Evolutionary conservation across 2,888 invertebrate species (phyloP).

Genomic region (Alcis repandata): DNA sequence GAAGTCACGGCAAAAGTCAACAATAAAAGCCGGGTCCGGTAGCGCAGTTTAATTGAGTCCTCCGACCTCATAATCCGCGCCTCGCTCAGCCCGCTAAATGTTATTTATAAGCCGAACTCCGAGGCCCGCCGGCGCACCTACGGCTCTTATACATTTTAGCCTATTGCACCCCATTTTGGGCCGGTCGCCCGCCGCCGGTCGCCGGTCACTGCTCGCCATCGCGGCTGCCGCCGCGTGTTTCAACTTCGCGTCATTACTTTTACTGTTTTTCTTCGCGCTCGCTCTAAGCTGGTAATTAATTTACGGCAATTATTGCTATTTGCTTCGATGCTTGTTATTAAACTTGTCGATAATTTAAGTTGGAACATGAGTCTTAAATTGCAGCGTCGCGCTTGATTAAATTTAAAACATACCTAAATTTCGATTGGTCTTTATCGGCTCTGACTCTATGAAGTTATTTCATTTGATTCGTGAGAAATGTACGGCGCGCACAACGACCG

Average conservation of each 20-base stretch:
- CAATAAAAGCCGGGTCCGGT: slow-evolving; percentile 83
- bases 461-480: slow-evolving; percentile 74
- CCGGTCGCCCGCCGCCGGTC: slow-evolving; percentile 21
- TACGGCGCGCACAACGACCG: slow-evolving; percentile 66
- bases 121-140: slow-evolving; percentile 65
- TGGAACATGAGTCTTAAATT: slow-evolving; percentile 81
- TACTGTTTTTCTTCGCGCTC: slow-evolving; percentile 76
- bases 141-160: slow-evolving; percentile 71
- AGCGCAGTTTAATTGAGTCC: slow-evolving; percentile 85
- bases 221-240: too few species aligned
- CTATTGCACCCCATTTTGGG: slow-evolving; percentile 59
- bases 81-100: slow-evolving; percentile 80
- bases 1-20: slow-evolving; percentile 83
- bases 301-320: slow-evolving; percentile 78
- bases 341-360: slow-evolving; percentile 84
- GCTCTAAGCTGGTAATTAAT: slow-evolving; percentile 76
- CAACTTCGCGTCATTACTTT: slow-evolving; percentile 67
- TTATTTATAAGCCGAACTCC: slow-evolving; percentile 83
- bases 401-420: slow-evolving; percentile 66
- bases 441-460: slow-evolving; percentile 67
- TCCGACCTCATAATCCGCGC: slow-evolving; percentile 84
- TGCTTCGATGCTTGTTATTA: slow-evolving; percentile 81
- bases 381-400: slow-evolving; percentile 77
- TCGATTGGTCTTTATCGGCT: slow-evolving; percentile 71
- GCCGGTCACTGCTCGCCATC: slow-evolving; percentile 41